A percentile compares a stretch with the other conserved stretches of the same genome.
These are phyloP conservation scores for Falcunculus frontatus DNA, from an alignment of 2,113 vertebrate genomes.

Conservation along the genomic window DNA sequence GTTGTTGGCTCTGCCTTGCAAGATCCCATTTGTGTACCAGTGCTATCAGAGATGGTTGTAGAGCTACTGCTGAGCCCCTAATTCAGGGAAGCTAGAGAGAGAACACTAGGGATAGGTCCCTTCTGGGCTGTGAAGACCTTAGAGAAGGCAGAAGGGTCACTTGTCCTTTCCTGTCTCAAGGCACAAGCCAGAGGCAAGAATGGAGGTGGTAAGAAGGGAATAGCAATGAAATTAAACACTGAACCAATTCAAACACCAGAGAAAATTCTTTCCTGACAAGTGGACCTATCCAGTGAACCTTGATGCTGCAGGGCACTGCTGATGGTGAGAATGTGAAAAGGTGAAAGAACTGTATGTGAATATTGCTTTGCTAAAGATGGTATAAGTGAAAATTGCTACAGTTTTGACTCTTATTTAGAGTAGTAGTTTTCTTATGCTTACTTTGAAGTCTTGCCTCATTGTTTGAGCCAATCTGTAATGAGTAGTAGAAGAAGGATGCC, in stretches of 20 bases:
- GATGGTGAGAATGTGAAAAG: not conserved
- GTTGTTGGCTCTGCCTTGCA: not conserved
- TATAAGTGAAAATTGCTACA: not conserved
- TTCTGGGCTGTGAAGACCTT: not conserved
- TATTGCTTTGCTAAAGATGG: not conserved
- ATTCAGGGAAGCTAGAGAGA: not conserved
- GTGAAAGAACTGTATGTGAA: not conserved
- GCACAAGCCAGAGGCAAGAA: not conserved
- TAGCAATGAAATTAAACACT: not conserved
- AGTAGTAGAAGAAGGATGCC: not conserved
- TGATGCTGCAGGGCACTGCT: not conserved
- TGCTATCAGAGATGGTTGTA: not conserved
- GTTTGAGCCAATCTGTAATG: not conserved
- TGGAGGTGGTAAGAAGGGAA: not conserved
- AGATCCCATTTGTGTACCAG: not conserved
- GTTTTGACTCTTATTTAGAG: not conserved
- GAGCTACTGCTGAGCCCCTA: not conserved
- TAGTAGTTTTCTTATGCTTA: not conserved
- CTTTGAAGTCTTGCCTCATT: not conserved
- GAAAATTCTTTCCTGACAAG: not conserved
- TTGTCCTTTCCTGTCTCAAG: not conserved
- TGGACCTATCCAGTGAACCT: not conserved
- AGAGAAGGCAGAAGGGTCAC: not conserved
- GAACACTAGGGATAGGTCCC: not conserved
- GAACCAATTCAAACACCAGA: not conserved